Percentiles rank a stretch among this genome's conserved stretches.
Conservation (phyloP, 2,113 vertebrate genomes). For the Propithecus coquereli region DNA sequence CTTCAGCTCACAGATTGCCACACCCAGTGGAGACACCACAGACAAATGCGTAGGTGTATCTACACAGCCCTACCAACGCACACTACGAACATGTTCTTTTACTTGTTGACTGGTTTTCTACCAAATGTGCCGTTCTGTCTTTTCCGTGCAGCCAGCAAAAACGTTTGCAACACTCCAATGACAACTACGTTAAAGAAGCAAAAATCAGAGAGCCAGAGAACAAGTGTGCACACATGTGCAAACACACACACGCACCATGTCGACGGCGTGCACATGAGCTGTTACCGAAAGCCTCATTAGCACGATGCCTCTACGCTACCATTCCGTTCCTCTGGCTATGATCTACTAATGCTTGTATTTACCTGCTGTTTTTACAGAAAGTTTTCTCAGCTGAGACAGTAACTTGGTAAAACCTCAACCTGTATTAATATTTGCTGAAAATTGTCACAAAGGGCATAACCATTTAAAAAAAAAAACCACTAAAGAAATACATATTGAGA, state of each 20-base stretch:
- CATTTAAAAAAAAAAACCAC: background rate
- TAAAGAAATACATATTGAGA: background rate
- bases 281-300: background rate
- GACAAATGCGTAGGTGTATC: conserved; percentile 64
- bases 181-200: conserved; percentile 51
- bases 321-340: background rate
- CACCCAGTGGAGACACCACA: conserved; percentile 40
- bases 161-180: conserved; percentile 59
- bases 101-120: conserved; percentile 53
- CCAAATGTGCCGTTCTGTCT: conserved; percentile 50
- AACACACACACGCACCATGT: background rate
- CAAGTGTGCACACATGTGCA: background rate
- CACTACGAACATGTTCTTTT: conserved; percentile 34
- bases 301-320: background rate
- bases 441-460: background rate
- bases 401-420: background rate
- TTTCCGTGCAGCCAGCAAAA: conserved; percentile 51
- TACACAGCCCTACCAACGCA: conserved; percentile 53
- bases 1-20: conserved; percentile 33
- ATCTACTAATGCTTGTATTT: background rate
- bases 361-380: background rate
- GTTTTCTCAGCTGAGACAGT: background rate
- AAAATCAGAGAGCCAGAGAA: conserved; percentile 30
- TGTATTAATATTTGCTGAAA: background rate
- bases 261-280: background rate